Percentiles rank a stretch among this genome's conserved stretches.
Evolutionary conservation across 1,140 invertebrate genomes (phyloP).

Genomic region (Aphis craccivora): DNA sequence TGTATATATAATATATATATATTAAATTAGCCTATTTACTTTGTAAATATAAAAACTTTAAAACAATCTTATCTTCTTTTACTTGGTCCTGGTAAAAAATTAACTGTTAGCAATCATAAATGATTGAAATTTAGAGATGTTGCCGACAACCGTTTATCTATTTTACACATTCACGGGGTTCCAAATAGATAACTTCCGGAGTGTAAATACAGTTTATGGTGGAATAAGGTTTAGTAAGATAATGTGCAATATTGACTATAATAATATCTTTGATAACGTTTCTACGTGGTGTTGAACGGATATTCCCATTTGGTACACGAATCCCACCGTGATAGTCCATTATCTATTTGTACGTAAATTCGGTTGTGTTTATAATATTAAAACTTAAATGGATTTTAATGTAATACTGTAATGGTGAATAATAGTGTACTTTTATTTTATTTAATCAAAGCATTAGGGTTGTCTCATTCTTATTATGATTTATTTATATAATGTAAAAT

Average conservation of each 20-base stretch:
- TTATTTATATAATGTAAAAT: not conserved
- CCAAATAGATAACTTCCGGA: not conserved
- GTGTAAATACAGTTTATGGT: not conserved
- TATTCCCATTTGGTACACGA: not conserved
- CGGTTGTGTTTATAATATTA: not conserved
- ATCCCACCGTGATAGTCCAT: not conserved
- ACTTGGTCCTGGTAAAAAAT: not conserved
- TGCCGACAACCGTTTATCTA: not conserved
- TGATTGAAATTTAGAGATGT: not conserved
- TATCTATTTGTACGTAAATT: not conserved
- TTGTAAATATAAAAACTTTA: no score
- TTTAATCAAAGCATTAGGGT: not conserved
- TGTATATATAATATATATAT: no score
- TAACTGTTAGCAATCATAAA: not conserved
- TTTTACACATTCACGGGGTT: not conserved
- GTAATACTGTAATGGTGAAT: not conserved
- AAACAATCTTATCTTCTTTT: no score
- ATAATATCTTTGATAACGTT: not conserved
- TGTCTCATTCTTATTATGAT: not conserved
- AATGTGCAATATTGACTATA: not conserved
- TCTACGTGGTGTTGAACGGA: not conserved
- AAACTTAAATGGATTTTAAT: not conserved
- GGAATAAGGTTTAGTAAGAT: not conserved
- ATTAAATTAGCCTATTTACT: no score
- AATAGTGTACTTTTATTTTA: not conserved